Evolutionary conservation across 2,888 invertebrate genomes (phyloP).

Genomic region (Trachelus tabidus): DNA sequence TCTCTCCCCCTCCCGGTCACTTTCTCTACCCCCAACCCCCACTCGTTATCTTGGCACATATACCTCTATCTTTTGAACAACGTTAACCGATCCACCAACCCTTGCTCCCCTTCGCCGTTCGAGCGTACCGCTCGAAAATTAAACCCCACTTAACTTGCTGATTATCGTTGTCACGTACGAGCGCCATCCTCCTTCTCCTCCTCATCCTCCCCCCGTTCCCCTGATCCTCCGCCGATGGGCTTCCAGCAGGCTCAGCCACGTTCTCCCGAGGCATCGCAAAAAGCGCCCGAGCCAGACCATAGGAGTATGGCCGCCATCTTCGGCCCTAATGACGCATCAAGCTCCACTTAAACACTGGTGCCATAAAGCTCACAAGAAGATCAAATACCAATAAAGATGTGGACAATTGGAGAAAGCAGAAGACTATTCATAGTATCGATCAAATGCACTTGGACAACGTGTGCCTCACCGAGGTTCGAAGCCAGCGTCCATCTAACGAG

Average conservation of each 20-base stretch:
- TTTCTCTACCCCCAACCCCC: constrained; percentile 16
- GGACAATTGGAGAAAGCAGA: too few relatives aligned
- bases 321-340: too few relatives aligned
- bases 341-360: too few relatives aligned
- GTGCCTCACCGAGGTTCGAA: too few relatives aligned
- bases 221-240: background rate
- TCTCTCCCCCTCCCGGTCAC: constrained; percentile 18
- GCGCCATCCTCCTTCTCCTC: constrained; percentile 31
- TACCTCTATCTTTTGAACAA: background rate
- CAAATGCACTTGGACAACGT: too few relatives aligned
- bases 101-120: constrained; percentile 38
- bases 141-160: constrained; percentile 61
- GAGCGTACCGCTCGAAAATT: constrained; percentile 59
- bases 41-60: background rate
- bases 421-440: too few relatives aligned
- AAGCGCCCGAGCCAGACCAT: background rate
- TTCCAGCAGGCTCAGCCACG: background rate
- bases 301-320: too few relatives aligned
- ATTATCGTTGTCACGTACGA: constrained; percentile 64
- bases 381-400: too few relatives aligned
- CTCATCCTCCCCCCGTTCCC: constrained; percentile 2
- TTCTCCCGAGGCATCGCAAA: background rate
- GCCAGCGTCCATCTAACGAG: too few relatives aligned
- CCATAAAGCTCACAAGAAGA: too few relatives aligned
- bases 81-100: constrained; percentile 1